Percentiles rank a stretch among this genome's conserved stretches.
phyloP scores from a whole-genome alignment of 2,888 invertebrate species.

The Tipula helvola region DNA sequence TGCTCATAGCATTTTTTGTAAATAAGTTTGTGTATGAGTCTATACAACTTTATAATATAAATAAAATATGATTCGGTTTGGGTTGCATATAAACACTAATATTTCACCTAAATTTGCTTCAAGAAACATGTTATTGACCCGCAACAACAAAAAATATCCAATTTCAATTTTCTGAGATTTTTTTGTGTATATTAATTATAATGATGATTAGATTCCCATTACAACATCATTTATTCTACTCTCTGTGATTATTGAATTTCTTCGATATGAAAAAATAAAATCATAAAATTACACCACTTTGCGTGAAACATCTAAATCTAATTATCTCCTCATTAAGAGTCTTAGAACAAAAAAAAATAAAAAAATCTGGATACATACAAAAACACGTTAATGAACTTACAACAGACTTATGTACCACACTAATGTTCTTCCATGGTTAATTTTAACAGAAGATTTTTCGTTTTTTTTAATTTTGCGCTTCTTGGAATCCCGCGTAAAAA shows the following conservation, averaged over 20 bases:
- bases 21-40: no score
- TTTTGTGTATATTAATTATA: not conserved
- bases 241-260: not conserved
- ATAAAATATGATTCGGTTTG: not conserved
- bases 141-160: not conserved
- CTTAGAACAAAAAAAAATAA: not conserved
- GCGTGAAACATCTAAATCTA: conserved; percentile 4
- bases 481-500: not conserved
- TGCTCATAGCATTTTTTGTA: not conserved
- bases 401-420: not conserved
- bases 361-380: not conserved
- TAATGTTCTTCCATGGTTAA: not conserved
- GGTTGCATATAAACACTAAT: not conserved
- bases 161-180: not conserved
- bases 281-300: not conserved
- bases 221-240: not conserved
- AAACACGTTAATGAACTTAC: not conserved
- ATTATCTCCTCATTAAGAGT: not conserved
- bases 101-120: not conserved
- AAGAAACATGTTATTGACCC: not conserved
- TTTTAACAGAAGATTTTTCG: not conserved
- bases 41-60: not conserved
- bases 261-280: not conserved
- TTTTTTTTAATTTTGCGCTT: not conserved
- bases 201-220: not conserved